These are phyloP conservation scores for Pteropus alecto DNA, from an alignment of 2,113 vertebrate species.

Conservation along the genomic window DNA sequence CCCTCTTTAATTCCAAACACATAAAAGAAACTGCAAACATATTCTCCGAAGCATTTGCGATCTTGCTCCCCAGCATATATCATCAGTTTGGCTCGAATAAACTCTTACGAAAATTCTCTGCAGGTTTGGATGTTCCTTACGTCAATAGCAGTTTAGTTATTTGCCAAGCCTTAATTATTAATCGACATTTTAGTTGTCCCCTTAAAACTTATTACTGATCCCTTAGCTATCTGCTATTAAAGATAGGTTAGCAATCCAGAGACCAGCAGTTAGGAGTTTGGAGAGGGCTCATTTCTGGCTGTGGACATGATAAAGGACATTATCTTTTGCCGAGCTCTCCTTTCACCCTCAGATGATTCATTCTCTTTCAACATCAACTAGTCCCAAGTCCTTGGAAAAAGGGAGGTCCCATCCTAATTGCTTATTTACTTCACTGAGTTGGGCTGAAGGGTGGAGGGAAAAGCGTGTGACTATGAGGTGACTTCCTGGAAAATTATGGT, in stretches of 20 bases:
- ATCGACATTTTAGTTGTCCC: slow-evolving; percentile 22
- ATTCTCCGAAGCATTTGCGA: not conserved
- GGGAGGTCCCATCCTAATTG: not conserved
- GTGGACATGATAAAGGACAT: not conserved
- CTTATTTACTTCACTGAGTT: not conserved
- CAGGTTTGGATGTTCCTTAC: not conserved
- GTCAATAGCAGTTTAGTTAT: not conserved
- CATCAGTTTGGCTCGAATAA: not conserved
- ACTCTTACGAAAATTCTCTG: not conserved
- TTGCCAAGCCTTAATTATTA: slow-evolving; percentile 39
- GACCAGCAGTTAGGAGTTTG: not conserved
- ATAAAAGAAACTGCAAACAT: not conserved
- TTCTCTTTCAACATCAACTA: slow-evolving; percentile 1
- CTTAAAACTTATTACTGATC: slow-evolving; percentile 27
- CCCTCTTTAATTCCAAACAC: not conserved
- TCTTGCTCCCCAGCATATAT: not conserved
- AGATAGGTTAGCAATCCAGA: not conserved
- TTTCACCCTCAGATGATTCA: not conserved
- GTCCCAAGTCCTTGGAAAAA: slow-evolving; percentile 1
- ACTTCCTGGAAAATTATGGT: not conserved
- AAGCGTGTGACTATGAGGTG: not conserved
- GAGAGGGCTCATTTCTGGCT: not conserved
- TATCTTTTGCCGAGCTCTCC: slow-evolving; percentile 12
- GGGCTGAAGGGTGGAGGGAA: not conserved
- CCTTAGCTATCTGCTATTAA: not conserved